Percentiles rank a stretch among this genome's conserved stretches.
Conservation (phyloP, 2,797 vertebrate species). For the Astyanax mexicanus region DNA sequence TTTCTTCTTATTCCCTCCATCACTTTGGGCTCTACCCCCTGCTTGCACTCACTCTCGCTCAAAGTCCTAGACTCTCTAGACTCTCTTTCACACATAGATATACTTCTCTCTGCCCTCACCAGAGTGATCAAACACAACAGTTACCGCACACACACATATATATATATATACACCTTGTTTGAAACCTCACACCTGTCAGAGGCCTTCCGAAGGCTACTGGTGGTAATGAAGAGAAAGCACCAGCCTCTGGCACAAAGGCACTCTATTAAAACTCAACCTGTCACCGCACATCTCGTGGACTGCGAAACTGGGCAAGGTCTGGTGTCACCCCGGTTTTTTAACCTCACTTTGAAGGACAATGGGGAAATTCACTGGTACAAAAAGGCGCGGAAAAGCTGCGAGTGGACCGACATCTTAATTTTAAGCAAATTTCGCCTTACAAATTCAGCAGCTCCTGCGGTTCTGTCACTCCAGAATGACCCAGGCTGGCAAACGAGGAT, state of each 20-base stretch:
- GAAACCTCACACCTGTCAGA: constrained; percentile 33
- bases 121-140: neutral
- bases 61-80: neutral
- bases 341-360: neutral
- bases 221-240: constrained; percentile 8
- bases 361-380: constrained; percentile 9
- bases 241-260: constrained; percentile 27
- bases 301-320: constrained; percentile 10
- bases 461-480: constrained; percentile 7
- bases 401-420: neutral
- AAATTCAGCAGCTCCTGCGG: neutral
- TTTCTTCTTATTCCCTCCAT: neutral
- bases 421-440: neutral
- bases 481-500: constrained; percentile 1
- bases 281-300: constrained; percentile 2
- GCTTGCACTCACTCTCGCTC: neutral
- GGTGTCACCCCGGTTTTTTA: neutral
- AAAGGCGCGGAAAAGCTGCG: neutral
- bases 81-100: constrained; percentile 13
- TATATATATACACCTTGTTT: neutral
- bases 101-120: constrained; percentile 9
- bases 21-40: neutral
- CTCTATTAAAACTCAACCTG: constrained; percentile 28
- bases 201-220: neutral
- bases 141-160: neutral